Evolutionary conservation across 2,888 invertebrate species (phyloP).

Genomic region (Lithophane leautieri): DNA sequence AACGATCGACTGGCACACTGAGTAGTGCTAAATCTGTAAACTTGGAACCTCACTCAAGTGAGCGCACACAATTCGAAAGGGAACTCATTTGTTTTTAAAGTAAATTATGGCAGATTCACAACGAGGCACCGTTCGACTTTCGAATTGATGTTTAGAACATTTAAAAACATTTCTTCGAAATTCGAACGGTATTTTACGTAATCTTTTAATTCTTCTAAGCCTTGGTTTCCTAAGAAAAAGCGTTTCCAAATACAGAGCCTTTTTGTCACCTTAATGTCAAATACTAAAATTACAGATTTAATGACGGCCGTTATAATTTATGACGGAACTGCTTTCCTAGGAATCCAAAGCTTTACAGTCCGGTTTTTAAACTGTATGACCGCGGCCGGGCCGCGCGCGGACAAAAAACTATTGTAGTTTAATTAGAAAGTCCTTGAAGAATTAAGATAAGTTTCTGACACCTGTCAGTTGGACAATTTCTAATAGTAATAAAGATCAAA

Average conservation of each 20-base stretch:
- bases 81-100: conserved; percentile 6
- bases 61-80: conserved; percentile 11
- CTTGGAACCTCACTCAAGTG: conserved; percentile 1
- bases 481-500: no score
- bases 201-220: not conserved
- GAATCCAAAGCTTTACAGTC: not conserved
- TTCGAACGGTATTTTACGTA: not conserved
- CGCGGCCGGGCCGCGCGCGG: no score
- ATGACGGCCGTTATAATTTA: not conserved
- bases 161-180: no score
- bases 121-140: not conserved
- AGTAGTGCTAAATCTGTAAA: not conserved
- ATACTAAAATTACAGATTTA: not conserved
- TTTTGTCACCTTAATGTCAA: no score
- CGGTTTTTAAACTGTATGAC: no score
- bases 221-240: not conserved
- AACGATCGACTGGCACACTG: not conserved
- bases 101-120: conserved; percentile 1
- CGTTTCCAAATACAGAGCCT: no score
- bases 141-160: not conserved
- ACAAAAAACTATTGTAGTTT: no score
- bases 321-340: not conserved
- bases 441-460: no score
- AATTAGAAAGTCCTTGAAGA: no score
- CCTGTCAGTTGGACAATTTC: no score